Percentiles rank a stretch among this genome's conserved stretches.
These are phyloP conservation scores for Myodes glareolus DNA, from an alignment of 2,113 vertebrate species.

Conservation along the genomic window DNA sequence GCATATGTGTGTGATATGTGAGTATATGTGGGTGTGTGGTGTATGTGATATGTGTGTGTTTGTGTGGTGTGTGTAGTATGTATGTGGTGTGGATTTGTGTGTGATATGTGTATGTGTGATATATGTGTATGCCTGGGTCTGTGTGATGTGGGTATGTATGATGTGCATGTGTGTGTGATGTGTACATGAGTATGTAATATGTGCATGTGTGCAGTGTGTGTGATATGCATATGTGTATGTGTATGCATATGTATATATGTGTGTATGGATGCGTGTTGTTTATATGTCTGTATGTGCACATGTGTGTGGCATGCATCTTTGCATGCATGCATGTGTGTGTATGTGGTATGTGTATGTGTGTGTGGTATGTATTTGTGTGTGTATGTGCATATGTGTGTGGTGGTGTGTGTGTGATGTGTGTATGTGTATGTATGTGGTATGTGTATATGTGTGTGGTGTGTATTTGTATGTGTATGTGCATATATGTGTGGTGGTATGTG, in stretches of 20 bases:
- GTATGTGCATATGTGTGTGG: not conserved
- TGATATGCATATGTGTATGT: not conserved
- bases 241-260: too few species aligned
- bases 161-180: not conserved
- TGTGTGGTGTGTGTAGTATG: not conserved
- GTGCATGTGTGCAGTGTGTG: too few species aligned
- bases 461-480: too few species aligned
- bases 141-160: too few species aligned
- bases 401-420: too few species aligned
- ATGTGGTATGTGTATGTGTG: not conserved
- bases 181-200: not conserved
- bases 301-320: too few species aligned
- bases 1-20: too few species aligned
- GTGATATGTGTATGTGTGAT: not conserved
- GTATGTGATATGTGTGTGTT: not conserved
- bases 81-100: not conserved
- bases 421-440: too few species aligned
- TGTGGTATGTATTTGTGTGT: not conserved
- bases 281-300: not conserved
- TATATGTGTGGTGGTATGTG: not conserved
- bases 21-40: not conserved
- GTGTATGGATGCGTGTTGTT: not conserved
- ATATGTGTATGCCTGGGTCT: too few species aligned
- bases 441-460: too few species aligned
- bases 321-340: too few species aligned